Evolutionary conservation across 2,113 vertebrate species (phyloP).

Genomic region (Sphaerodactylus townsendi): DNA sequence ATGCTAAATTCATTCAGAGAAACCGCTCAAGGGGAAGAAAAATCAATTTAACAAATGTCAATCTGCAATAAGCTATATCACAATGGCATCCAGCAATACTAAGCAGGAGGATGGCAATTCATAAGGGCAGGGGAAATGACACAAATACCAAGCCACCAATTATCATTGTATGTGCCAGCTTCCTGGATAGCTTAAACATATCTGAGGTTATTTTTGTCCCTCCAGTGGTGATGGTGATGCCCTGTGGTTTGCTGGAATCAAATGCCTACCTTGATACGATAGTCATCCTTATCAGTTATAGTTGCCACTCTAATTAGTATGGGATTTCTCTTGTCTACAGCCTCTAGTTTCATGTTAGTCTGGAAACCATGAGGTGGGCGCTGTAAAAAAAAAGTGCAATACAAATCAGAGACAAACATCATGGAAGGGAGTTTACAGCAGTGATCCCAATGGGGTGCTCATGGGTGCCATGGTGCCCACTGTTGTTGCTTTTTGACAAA

Average conservation of each 20-base stretch:
- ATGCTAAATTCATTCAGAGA: not conserved
- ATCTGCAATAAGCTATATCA: conserved; percentile 12
- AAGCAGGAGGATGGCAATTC: conserved; percentile 11
- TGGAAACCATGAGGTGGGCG: conserved; percentile 82
- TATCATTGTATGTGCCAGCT: not conserved
- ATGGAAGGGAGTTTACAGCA: not conserved
- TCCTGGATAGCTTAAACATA: not conserved
- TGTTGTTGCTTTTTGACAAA: not conserved
- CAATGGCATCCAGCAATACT: conserved; percentile 25
- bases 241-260: conserved; percentile 2
- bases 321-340: conserved; percentile 84
- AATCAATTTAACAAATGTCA: conserved; percentile 5
- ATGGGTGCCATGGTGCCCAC: not conserved
- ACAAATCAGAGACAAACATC: not conserved
- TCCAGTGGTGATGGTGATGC: conserved; percentile 2
- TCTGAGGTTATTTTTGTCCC: not conserved
- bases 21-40: not conserved
- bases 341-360: conserved; percentile 81
- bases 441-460: no score
- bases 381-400: conserved; percentile 61
- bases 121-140: conserved; percentile 1
- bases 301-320: conserved; percentile 85
- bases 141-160: not conserved
- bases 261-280: conserved; percentile 80
- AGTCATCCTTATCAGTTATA: conserved; percentile 76